A percentile compares a stretch with the other conserved stretches of the same genome.
Evolutionary conservation across 2,113 vertebrate genomes (phyloP).

Genomic region (Phrynosoma platyrhinos): DNA sequence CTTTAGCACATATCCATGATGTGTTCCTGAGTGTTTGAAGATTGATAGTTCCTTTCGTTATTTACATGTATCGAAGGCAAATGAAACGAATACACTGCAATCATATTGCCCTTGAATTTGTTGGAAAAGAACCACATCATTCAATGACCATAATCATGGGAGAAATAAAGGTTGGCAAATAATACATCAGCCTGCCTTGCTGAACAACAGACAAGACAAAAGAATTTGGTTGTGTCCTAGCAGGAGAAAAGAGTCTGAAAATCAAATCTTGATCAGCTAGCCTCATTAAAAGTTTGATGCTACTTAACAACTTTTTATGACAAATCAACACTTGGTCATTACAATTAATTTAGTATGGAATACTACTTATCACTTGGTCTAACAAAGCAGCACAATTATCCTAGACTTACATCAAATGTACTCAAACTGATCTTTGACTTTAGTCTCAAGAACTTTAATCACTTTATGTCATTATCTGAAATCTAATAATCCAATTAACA

Average conservation of each 20-base stretch:
- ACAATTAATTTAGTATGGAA: conserved; percentile 25
- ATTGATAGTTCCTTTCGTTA: not conserved
- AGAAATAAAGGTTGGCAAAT: not conserved
- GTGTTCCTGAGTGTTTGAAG: not conserved
- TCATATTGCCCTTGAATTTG: not conserved
- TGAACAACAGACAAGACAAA: not conserved
- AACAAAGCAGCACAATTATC: not conserved
- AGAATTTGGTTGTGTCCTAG: not conserved
- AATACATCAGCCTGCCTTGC: not conserved
- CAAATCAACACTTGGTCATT: conserved; percentile 7
- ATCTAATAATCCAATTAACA: not conserved
- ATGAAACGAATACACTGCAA: not conserved
- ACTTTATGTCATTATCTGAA: not conserved
- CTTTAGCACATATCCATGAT: not conserved
- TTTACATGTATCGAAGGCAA: not conserved
- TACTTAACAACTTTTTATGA: conserved; percentile 2
- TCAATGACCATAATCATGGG: not conserved
- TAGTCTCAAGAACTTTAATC: not conserved
- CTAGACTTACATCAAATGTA: conserved; percentile 7
- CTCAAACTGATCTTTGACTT: conserved; percentile 33
- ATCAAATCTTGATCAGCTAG: not conserved
- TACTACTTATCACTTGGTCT: not conserved
- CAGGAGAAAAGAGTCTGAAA: not conserved
- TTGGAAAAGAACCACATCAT: not conserved
- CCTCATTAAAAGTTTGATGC: conserved; percentile 19